A percentile compares a stretch with the other conserved stretches of the same genome.
Conservation (phyloP, 2,113 vertebrate genomes). For the Rhinoderma darwinii region DNA sequence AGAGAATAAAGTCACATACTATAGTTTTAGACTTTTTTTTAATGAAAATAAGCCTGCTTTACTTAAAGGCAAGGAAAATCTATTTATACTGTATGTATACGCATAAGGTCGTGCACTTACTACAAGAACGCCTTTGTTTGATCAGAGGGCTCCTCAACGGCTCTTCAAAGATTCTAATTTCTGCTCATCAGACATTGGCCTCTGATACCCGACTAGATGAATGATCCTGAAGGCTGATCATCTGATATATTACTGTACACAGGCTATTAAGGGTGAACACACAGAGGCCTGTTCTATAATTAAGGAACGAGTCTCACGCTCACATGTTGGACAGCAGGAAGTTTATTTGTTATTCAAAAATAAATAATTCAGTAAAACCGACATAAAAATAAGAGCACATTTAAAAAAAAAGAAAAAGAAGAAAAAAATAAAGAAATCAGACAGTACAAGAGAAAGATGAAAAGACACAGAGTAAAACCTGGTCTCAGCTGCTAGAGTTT, state of each 20-base stretch:
- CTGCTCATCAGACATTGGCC: neutral
- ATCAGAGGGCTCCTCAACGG: neutral
- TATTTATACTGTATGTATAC: too few species aligned
- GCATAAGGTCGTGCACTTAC: neutral
- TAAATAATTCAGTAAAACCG: conserved; percentile 54
- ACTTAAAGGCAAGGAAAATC: too few species aligned
- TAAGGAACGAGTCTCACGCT: conserved; percentile 2
- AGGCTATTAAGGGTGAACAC: conserved; percentile 32
- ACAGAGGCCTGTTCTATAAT: conserved; percentile 1
- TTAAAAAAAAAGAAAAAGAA: conserved; percentile 8
- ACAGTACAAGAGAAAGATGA: conserved; percentile 31
- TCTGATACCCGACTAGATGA: conserved; percentile 19
- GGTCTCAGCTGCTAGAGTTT: conserved; percentile 23
- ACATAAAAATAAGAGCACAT: conserved; percentile 38
- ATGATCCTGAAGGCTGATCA: conserved; percentile 13
- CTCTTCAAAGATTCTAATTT: conserved; percentile 26
- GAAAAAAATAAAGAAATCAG: neutral
- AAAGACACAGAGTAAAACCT: conserved; percentile 11
- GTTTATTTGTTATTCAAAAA: conserved; percentile 60
- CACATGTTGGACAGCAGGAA: conserved; percentile 57
- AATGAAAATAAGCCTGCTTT: too few species aligned
- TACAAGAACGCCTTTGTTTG: neutral
- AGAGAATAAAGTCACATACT: too few species aligned
- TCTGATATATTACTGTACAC: conserved; percentile 37
- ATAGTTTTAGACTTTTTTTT: too few species aligned